These are phyloP conservation scores for Pilophorus perplexus DNA, from an alignment of 2,888 invertebrate genomes.

Conservation along the genomic window DNA sequence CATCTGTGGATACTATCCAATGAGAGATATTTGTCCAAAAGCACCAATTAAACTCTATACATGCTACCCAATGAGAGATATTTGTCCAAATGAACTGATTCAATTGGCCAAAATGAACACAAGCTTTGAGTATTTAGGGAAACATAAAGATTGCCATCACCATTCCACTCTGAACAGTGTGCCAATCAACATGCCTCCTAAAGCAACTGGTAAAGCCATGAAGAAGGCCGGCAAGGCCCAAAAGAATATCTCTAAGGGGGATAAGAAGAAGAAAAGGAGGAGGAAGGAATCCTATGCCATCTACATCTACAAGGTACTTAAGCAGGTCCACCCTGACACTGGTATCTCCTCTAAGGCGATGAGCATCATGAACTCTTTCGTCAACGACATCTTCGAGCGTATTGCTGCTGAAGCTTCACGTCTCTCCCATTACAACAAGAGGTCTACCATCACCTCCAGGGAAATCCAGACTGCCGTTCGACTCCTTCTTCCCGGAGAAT, in stretches of 20 bases:
- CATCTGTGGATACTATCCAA: too few relatives aligned
- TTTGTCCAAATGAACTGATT: too few relatives aligned
- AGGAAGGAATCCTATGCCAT: constrained; percentile 55
- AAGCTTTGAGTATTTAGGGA: too few relatives aligned
- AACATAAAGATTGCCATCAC: too few relatives aligned
- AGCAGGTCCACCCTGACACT: constrained; percentile 62
- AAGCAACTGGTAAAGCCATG: constrained; percentile 52
- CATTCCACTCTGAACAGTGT: too few relatives aligned
- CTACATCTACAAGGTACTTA: too few relatives aligned
- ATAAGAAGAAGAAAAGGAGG: constrained; percentile 60
- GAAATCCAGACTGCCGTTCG: constrained; percentile 62
- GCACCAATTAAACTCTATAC: too few relatives aligned
- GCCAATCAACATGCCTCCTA: constrained; percentile 40
- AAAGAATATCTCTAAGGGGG: constrained; percentile 59
- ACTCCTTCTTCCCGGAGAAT: constrained; percentile 62
- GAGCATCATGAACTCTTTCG: too few relatives aligned
- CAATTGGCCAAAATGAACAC: too few relatives aligned
- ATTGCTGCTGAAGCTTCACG: constrained; percentile 66
- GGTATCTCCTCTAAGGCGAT: constrained; percentile 67
- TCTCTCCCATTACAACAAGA: constrained; percentile 62
- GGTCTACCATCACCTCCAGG: too few relatives aligned
- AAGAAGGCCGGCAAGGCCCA: constrained; percentile 60
- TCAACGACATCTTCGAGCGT: constrained; percentile 70
- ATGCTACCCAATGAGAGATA: too few relatives aligned
- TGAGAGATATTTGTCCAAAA: too few relatives aligned